phyloP scores from a whole-genome alignment of 2,797 vertebrate species.

The Potorous gilbertii region DNA sequence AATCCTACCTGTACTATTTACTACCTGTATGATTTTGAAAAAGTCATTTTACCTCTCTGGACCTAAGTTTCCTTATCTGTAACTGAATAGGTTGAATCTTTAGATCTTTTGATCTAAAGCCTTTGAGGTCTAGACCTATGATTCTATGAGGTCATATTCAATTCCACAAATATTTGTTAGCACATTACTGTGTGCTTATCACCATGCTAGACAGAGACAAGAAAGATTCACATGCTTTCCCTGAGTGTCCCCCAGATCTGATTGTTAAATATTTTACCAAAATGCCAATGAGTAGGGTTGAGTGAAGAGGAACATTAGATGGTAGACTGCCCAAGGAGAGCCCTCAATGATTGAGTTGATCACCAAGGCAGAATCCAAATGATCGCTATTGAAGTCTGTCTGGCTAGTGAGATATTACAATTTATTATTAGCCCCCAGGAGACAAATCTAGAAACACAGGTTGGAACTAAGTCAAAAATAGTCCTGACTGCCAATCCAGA shows the following conservation, averaged over 20 bases:
- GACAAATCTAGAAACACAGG: not conserved
- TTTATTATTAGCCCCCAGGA: not conserved
- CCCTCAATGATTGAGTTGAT: not conserved
- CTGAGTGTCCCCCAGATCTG: fast-evolving
- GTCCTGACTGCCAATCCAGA: not conserved
- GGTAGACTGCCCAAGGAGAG: not conserved
- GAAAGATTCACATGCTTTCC: not conserved
- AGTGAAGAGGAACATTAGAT: not conserved
- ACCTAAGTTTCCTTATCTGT: no score
- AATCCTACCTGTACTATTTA: no score
- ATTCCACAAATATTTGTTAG: no score
- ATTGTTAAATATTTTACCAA: not conserved
- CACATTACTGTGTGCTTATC: not conserved
- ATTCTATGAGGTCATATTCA: no score
- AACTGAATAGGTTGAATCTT: no score
- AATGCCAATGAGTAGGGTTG: not conserved
- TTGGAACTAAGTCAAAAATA: not conserved
- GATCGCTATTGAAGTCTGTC: not conserved
- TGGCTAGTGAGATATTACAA: not conserved
- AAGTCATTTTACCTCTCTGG: no score
- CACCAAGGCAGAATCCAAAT: not conserved
- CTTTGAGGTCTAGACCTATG: no score
- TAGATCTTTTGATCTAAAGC: no score
- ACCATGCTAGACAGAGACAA: not conserved
- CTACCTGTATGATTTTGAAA: no score